Conservation (phyloP, 1,140 invertebrate species). For the Drosophila ercepeae region DNA sequence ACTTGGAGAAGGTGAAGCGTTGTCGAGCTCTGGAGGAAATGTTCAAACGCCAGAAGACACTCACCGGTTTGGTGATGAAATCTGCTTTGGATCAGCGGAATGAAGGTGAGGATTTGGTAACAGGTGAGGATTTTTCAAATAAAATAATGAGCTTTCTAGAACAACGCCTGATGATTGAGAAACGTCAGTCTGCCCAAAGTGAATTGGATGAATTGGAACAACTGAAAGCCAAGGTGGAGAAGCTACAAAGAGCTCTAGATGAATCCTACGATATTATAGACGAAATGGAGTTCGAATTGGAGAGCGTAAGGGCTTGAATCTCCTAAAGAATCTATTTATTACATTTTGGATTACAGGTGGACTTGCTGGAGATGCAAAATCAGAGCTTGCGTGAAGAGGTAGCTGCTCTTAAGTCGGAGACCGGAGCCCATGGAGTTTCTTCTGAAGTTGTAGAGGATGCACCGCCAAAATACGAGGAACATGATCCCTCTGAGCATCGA, state of each 20-base stretch:
- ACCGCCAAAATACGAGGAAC: conserved; percentile 52
- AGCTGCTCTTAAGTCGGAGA: conserved; percentile 33
- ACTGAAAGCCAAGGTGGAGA: conserved; percentile 56
- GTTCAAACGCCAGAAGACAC: conserved; percentile 71
- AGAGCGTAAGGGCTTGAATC: conserved; percentile 54
- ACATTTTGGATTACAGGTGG: conserved; percentile 32
- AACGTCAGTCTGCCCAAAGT: conserved; percentile 54
- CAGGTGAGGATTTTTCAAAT: neutral
- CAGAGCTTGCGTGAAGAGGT: conserved; percentile 62
- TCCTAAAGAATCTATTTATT: neutral
- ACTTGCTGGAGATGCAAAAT: conserved; percentile 77
- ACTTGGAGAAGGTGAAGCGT: conserved; percentile 72
- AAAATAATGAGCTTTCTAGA: conserved; percentile 4
- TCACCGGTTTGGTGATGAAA: conserved; percentile 77
- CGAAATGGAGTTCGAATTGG: conserved; percentile 80
- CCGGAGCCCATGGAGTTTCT: neutral
- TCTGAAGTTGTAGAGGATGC: conserved; percentile 43
- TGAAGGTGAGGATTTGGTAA: conserved; percentile 23
- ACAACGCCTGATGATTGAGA: conserved; percentile 54
- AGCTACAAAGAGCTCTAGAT: conserved; percentile 64
- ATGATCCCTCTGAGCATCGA: neutral
- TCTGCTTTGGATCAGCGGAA: conserved; percentile 66
- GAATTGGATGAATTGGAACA: conserved; percentile 34
- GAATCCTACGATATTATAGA: conserved; percentile 81
- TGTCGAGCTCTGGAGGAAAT: conserved; percentile 74